Base-by-base conservation (phyloP, 2,888 invertebrate genomes). In the Lasioglossum oenotherae region DNA sequence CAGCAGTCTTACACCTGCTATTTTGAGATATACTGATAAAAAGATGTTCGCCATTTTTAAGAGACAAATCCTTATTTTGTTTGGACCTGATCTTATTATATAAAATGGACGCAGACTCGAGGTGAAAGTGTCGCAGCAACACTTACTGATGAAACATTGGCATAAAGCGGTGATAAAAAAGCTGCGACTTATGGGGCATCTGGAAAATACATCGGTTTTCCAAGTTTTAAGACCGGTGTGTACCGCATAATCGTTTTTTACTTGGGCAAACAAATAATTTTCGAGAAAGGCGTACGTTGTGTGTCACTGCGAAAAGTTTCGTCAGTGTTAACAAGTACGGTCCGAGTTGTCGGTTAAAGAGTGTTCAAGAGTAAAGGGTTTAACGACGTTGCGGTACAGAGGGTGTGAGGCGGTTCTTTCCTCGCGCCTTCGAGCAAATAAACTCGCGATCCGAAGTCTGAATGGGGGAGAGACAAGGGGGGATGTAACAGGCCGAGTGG, bases 401-500 rank as follows among this genome's bases (percentile, higher is more conserved):
- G 77, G 74, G 72, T 83, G 72, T 53, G 60, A 35, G 60, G 35
- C 72, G 84, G 78, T 71, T 41, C 69, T 82, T 87, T 72, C 64
- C 69, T 86, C 44, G 72, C 72, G 72, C 69, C 85, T 87, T 72
- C 44, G 69, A 74, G 81, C 81, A 80, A 86, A 87, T 81, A 82
- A 85, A 89, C 74, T 78, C 69, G 71, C 41, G 41, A 38, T 64
- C 44, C 6, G 74, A 80, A 74, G 80, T 81, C 79, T 31, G 80
- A 27, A 78, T 60, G 84, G 74, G 73, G 67, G 77, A 84, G 83
- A 73, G 64, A 64, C 64, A 80, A 80, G 78, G 74, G 74, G 78
- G 75, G 77, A 74, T 86, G 80, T n/a, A 44, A 80, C 75, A 71
- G 79, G 76, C 72, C 78, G 85, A 87, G 80, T 85, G 85, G 84